These are phyloP conservation scores for Micrasema longulum DNA, from an alignment of 1,140 invertebrate species.

Conservation along the genomic window DNA sequence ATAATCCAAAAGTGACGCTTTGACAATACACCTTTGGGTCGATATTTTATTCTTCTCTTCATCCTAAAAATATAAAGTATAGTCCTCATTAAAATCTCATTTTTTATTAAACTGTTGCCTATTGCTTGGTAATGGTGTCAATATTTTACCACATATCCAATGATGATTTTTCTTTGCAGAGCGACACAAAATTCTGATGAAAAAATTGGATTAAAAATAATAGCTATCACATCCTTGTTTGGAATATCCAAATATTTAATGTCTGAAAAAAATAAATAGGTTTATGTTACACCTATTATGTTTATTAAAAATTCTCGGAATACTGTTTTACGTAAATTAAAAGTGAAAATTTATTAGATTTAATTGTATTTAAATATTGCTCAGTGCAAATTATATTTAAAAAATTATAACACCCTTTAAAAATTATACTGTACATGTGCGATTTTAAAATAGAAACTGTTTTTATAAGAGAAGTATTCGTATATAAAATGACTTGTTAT, in stretches of 20 bases:
- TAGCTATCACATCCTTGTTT: slow-evolving; percentile 26
- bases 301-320: too few relatives aligned
- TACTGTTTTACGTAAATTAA: too few relatives aligned
- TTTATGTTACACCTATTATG: too few relatives aligned
- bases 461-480: too few relatives aligned
- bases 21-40: neutral
- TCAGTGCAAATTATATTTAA: too few relatives aligned
- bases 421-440: too few relatives aligned
- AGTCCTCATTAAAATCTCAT: too few relatives aligned
- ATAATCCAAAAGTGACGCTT: slow-evolving; percentile 15
- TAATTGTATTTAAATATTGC: too few relatives aligned
- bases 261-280: slow-evolving; percentile 9
- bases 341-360: too few relatives aligned
- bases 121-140: neutral
- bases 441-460: too few relatives aligned
- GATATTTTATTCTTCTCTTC: neutral
- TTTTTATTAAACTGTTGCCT: neutral
- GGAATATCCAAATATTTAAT: neutral
- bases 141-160: slow-evolving; percentile 27
- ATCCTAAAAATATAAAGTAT: slow-evolving; percentile 39
- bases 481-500: neutral
- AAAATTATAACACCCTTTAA: too few relatives aligned
- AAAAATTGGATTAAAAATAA: slow-evolving; percentile 28
- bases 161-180: neutral
- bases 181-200: slow-evolving; percentile 37